A percentile compares a stretch with the other conserved stretches of the same genome.
Evolutionary conservation across 1,140 invertebrate genomes (phyloP).

Genomic region (Mesaphorura yosii): DNA sequence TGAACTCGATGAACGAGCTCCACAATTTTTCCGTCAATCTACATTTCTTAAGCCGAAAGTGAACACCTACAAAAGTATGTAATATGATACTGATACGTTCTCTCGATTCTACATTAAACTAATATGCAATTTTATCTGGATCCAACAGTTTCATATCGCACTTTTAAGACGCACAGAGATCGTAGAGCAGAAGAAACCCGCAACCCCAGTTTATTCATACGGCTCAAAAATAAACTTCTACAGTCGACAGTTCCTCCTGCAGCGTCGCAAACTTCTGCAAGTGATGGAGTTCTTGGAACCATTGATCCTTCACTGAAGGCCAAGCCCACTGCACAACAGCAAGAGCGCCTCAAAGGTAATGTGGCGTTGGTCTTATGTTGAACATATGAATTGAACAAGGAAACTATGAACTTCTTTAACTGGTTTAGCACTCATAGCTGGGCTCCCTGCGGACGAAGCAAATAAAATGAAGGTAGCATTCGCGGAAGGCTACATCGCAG

Average conservation of each 20-base stretch:
- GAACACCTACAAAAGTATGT: too few species aligned
- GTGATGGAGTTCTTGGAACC: constrained; percentile 2
- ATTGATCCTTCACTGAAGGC: too few species aligned
- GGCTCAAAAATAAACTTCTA: constrained; percentile 35
- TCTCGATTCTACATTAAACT: too few species aligned
- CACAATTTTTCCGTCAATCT: too few species aligned
- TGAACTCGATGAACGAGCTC: too few species aligned
- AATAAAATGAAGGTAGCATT: constrained; percentile 72
- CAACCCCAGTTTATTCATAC: constrained; percentile 45
- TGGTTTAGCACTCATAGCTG: constrained; percentile 33
- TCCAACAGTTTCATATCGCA: constrained; percentile 19
- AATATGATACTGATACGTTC: too few species aligned
- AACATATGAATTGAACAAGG: background rate
- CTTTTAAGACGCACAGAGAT: constrained; percentile 61
- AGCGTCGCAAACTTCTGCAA: background rate
- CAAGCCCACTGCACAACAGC: constrained; percentile 13
- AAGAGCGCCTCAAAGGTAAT: constrained; percentile 15
- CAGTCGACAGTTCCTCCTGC: background rate
- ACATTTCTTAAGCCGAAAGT: too few species aligned
- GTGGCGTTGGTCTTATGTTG: constrained; percentile 1
- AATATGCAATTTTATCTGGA: too few species aligned
- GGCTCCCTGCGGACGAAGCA: constrained; percentile 44
- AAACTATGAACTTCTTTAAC: constrained; percentile 8
- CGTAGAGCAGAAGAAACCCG: constrained; percentile 53
- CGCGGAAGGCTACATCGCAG: constrained; percentile 64